Base-by-base conservation (phyloP, 2,888 invertebrate species). In the Drosophila neotestacea region DNA sequence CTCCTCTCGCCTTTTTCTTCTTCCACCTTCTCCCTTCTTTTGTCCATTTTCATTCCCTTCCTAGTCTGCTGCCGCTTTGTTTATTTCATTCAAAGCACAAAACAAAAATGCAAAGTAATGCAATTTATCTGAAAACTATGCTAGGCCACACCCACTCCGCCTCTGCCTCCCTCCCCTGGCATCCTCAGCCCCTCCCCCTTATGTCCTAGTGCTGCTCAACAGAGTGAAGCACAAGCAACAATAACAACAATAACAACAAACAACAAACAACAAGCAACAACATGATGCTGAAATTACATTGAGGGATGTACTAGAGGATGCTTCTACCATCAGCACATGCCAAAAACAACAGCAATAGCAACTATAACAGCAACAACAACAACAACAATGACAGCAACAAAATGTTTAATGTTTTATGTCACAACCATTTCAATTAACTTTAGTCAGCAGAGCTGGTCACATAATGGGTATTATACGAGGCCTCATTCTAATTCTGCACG, bases 81-180 rank as follows among this genome's bases (percentile, higher is more conserved):
- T 79, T 77, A 66, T 77, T 82, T 78, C 72, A 70, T 66, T 79
- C 70, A 73, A 82, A 72, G 71, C 74, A 63, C 72, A 79, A 77
- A 80, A 80, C 77, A 75, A 74, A 69, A 81, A 80, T 77, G 75
- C 78, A 77, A 81, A 81, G 83, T 83, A 81, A 83, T 81, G 75
- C 80, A 83, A 83, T 81, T 81, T 83, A 81, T 81, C 73, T 75
- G 84, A 78, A 81, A 80, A 83, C 81, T 83, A 80, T 82, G 78
- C 79, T 77, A 58, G 50, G 70, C 64, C 69, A 52, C 80, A 42
- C 68, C 79, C 58, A 51, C 65, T 41, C 4, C 67, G 54, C 46
- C 36, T 41, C 7, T 30, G 13, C 9, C 42, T 11, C 32, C 13
- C 27, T 42, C 38, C 50, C 11, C 11, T 4, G 16, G 16, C 16